Percentiles rank a stretch among this genome's conserved stretches.
These are phyloP conservation scores for Drosophila parthenogenetica DNA, from an alignment of 2,888 invertebrate species.

Conservation along the genomic window DNA sequence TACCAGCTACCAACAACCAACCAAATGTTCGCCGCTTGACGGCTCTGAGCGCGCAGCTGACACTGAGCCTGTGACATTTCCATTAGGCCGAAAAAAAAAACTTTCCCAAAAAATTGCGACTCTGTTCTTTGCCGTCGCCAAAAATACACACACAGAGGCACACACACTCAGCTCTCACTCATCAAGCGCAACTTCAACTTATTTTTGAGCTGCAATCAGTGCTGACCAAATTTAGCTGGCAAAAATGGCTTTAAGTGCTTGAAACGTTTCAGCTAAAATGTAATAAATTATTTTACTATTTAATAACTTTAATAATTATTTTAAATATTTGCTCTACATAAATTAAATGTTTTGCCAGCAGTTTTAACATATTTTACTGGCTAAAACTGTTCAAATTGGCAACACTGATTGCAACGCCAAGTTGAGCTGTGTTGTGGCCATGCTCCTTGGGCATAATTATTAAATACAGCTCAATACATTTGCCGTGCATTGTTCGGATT, in stretches of 20 bases:
- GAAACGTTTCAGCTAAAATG: too few relatives aligned
- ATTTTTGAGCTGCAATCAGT: neutral
- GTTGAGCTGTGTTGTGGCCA: constrained; percentile 8
- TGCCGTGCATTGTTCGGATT: constrained; percentile 83
- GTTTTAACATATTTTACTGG: too few relatives aligned
- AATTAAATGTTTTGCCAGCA: too few relatives aligned
- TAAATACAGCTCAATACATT: constrained; percentile 85
- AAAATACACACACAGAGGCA: neutral
- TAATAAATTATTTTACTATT: too few relatives aligned
- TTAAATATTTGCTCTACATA: too few relatives aligned
- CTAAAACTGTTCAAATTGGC: too few relatives aligned
- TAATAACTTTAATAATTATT: too few relatives aligned
- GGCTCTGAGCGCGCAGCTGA: constrained; percentile 75
- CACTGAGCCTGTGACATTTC: constrained; percentile 82
- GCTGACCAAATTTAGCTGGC: neutral
- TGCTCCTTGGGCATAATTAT: constrained; percentile 78
- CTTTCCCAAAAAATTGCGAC: constrained; percentile 53
- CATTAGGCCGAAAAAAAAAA: constrained; percentile 67
- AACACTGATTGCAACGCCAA: neutral
- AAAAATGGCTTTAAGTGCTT: neutral
- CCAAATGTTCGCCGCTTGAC: constrained; percentile 51
- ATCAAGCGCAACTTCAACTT: constrained; percentile 16
- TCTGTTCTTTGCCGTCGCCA: constrained; percentile 41
- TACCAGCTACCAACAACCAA: neutral
- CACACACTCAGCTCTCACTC: constrained; percentile 8